Evolutionary conservation across 2,888 invertebrate genomes (phyloP), one percentile per base, ranked within the genome.

Genomic region (Andricus curvator): DNA sequence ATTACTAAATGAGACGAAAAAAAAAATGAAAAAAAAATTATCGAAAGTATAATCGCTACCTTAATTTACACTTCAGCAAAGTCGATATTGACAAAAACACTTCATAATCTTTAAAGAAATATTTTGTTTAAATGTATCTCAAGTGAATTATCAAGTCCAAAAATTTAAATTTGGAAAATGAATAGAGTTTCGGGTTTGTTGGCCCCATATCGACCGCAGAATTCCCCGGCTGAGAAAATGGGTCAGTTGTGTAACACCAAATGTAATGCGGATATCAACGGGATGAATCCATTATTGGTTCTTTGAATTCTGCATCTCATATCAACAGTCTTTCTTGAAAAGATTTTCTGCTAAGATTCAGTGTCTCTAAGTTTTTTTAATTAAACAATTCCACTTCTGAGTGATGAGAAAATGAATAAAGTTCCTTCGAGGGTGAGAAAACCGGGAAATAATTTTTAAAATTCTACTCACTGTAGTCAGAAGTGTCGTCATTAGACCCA

Each of bases 381-480:
- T 8, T n/a, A 51, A 8, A n/a, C n/a, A 6, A 56, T 56, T 56
- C n/a, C n/a, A 8, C 8, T n/a, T 56, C 15, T 56, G 2, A n/a
- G 15, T 56, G n/a, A 56, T 20, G n/a, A 9, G 2, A n/a, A 56
- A 20, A 6, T 20, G 5, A 2, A 9, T 8, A n/a, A 56, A 9
- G 0, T 20, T 56, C 8, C 9, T n/a, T 41, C 2, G 51, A 51
- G 20, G 51, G 5, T 51, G 20, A 51, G 20, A 20, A 51, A 51
- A 51, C 9, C 1, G 22, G 9, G 0, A 60, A 77, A 77, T 60
- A 60, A 37, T 64, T 13, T n/a, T 22, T 13, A 33, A 62, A n/a
- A 70, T 70, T 74, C 78, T 88, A 97, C 97, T 97, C 93, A 97
- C 97, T 96, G 95, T 96, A 96, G 94, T 96, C 96, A 94, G 96